These are phyloP conservation scores for Misgurnus anguillicaudatus DNA, from an alignment of 2,113 vertebrate genomes.

Conservation along the genomic window DNA sequence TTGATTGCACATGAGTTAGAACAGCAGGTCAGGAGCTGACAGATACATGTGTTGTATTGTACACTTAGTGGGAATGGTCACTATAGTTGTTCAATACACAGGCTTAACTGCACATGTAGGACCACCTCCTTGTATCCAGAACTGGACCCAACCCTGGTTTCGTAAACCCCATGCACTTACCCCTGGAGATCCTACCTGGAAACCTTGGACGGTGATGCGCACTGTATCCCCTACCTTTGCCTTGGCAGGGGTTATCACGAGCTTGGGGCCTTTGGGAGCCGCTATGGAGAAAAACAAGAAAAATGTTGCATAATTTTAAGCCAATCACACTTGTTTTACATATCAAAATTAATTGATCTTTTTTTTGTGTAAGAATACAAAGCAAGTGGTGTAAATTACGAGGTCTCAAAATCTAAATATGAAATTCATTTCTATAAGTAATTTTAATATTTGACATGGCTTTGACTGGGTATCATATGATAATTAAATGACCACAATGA, in stretches of 20 bases:
- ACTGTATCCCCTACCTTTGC: conserved; percentile 94
- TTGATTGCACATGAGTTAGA: conserved; percentile 16
- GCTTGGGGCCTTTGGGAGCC: conserved; percentile 93
- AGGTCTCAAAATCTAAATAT: too few relatives aligned
- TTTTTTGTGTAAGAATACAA: too few relatives aligned
- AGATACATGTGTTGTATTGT: conserved; percentile 44
- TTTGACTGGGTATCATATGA: too few relatives aligned
- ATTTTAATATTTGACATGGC: too few relatives aligned
- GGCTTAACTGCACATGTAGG: conserved; percentile 40
- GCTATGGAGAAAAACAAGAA: conserved; percentile 75
- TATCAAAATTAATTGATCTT: too few relatives aligned
- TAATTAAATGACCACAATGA: too few relatives aligned
- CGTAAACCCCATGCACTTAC: conserved; percentile 63
- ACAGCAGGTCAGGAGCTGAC: conserved; percentile 32
- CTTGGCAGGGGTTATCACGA: conserved; percentile 85
- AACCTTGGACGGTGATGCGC: conserved; percentile 90
- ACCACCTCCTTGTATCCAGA: conserved; percentile 36
- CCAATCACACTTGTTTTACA: neutral
- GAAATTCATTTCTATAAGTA: too few relatives aligned
- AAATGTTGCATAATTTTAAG: neutral
- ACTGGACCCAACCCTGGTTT: conserved; percentile 50
- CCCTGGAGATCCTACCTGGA: conserved; percentile 82
- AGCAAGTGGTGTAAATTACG: too few relatives aligned
- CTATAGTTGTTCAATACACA: conserved; percentile 35
- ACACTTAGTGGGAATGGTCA: conserved; percentile 48